Base-by-base conservation (phyloP, 2,888 invertebrate species). In the Crepidodera aurea region DNA sequence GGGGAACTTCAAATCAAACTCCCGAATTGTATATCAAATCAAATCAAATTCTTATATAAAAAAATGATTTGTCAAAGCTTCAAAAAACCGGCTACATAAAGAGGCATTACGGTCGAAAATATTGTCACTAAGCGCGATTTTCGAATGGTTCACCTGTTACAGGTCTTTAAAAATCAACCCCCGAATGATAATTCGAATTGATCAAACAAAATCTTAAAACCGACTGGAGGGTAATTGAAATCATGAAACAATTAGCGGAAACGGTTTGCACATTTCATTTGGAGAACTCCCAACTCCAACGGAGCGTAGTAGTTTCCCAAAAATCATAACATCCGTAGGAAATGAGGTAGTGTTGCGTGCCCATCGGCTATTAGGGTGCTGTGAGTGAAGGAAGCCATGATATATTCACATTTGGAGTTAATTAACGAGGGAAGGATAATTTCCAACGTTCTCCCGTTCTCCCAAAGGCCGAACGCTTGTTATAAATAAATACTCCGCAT, bases 331-430 rank as follows among this genome's bases (percentile, higher is more conserved):
- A 65, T 66, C 61, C 58, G 51, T 53, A 46, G 55, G 54, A 66
- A 66, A 64, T 69, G 57, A 67, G 62, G 64, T 60, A 57, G 39
- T 44, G 51, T 69, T 60, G 69, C 69, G 67, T 69, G 69, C 50
- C 51, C 51, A 44, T 29, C 48, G 51, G 57, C 65, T 62, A 68
- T 69, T 65, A 67, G 22, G 40, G 55, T 27, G 40, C 56, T 55
- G 48, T 37, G 42, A 59, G 53, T 12, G 50, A 61, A 46, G 60
- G 32, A 61, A 66, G 60, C 58, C 62, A 67, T 67, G 60, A 64
- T 60, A 64, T 64, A 64, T 67, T 58, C 62, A 64, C 59, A 60
- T 64, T 67, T 56, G 40, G 6, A 62, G 32, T 62, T 67, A 64
- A 67, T 67, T 67, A 67, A 67, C 64, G 60, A 64, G 54, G 40